A percentile compares a stretch with the other conserved stretches of the same genome.
Conservation (phyloP, 1,140 invertebrate genomes). For the Protaetia brevitarsis region DNA sequence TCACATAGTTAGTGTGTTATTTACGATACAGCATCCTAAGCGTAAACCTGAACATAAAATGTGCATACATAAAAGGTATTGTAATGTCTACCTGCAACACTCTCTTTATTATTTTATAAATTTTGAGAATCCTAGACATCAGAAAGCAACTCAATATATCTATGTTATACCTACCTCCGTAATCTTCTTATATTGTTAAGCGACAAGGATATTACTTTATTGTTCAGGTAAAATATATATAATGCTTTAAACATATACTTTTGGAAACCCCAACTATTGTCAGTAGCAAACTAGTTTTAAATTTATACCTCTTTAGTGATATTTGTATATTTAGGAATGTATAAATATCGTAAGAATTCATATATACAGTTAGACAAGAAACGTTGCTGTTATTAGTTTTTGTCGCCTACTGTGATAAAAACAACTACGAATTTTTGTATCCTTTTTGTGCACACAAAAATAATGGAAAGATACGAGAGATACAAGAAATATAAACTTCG, state of each 20-base stretch:
- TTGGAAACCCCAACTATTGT: constrained; percentile 8
- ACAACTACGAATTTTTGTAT: constrained; percentile 10
- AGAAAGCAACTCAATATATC: constrained; percentile 16
- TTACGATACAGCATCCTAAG: background rate
- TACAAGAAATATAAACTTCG: constrained; percentile 11
- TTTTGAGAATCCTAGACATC: constrained; percentile 9
- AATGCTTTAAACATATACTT: constrained; percentile 1
- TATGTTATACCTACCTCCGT: constrained; percentile 1
- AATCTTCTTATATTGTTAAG: constrained; percentile 10
- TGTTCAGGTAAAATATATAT: constrained; percentile 7
- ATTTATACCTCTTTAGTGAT: constrained; percentile 17
- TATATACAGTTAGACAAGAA: constrained; percentile 6
- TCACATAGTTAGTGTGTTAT: background rate
- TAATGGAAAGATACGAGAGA: constrained; percentile 12
- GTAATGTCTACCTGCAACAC: constrained; percentile 8
- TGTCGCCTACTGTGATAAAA: constrained; percentile 5
- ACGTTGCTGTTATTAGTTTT: constrained; percentile 7
- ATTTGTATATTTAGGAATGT: constrained; percentile 15
- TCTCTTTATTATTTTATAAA: constrained; percentile 3
- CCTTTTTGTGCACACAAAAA: constrained; percentile 14
- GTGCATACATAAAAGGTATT: constrained; percentile 16
- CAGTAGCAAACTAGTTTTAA: constrained; percentile 13
- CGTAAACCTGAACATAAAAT: constrained; percentile 5
- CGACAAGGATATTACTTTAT: background rate
- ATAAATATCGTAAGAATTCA: constrained; percentile 5